Conservation (phyloP, 2,888 invertebrate species). For the Dermolepida albohirtum region DNA sequence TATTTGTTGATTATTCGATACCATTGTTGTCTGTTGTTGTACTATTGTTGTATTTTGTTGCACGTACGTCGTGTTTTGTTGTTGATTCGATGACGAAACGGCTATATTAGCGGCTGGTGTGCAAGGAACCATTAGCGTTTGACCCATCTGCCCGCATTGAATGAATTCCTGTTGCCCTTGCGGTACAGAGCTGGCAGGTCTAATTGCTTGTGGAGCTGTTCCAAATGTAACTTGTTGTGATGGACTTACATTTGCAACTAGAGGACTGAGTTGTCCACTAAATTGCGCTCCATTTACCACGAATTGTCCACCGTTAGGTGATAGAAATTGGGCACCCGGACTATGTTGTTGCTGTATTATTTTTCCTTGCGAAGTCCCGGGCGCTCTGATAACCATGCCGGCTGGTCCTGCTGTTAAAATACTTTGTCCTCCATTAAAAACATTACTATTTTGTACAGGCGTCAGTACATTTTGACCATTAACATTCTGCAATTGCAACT, state of each 20-base stretch:
- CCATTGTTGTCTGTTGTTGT: slow-evolving; percentile 83
- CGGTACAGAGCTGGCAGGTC: slow-evolving; percentile 62
- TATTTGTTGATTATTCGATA: slow-evolving; percentile 74
- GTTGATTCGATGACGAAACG: slow-evolving; percentile 69
- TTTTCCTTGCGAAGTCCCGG: slow-evolving; percentile 76
- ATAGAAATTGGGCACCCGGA: slow-evolving; percentile 78
- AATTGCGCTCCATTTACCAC: slow-evolving; percentile 80
- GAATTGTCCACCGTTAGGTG: slow-evolving; percentile 79
- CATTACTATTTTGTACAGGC: slow-evolving; percentile 75
- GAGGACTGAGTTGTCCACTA: slow-evolving; percentile 82
- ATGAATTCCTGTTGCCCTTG: slow-evolving; percentile 76
- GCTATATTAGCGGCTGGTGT: slow-evolving; percentile 71
- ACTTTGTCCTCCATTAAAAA: slow-evolving; percentile 75
- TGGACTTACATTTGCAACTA: slow-evolving; percentile 80
- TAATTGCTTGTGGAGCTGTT: slow-evolving; percentile 67
- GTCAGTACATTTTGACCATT: slow-evolving; percentile 82
- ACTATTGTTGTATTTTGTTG: slow-evolving; percentile 89
- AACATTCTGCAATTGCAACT: slow-evolving; percentile 83
- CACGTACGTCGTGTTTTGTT: slow-evolving; percentile 77
- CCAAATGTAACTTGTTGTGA: slow-evolving; percentile 75
- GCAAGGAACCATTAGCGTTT: slow-evolving; percentile 78
- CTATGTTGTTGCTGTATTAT: slow-evolving; percentile 76
- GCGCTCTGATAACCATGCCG: slow-evolving; percentile 84
- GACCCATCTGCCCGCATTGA: slow-evolving; percentile 77
- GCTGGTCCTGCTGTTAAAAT: slow-evolving; percentile 75